Percentiles rank a stretch among this genome's conserved stretches.
Evolutionary conservation across 2,888 invertebrate species (phyloP).

Genomic region (Xestoiulus laeticollis): DNA sequence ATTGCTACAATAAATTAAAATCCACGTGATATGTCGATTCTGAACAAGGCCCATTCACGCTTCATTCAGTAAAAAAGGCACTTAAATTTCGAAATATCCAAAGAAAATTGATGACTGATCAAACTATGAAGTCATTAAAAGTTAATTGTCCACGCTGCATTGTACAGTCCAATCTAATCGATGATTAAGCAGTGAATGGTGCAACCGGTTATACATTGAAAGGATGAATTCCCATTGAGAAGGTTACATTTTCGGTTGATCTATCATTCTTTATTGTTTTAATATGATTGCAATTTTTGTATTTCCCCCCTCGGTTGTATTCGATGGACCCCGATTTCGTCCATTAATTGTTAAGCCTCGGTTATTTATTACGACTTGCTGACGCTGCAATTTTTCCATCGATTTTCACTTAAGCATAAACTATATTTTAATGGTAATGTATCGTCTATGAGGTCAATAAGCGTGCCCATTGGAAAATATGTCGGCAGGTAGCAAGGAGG

Average conservation of each 20-base stretch:
- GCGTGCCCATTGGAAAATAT: conserved; percentile 22
- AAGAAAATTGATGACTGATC: too few species aligned
- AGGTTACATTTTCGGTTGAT: neutral
- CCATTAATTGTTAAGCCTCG: conserved; percentile 25
- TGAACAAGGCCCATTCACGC: too few species aligned
- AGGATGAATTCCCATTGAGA: neutral
- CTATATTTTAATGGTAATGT: conserved; percentile 20
- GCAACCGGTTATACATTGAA: conserved; percentile 11
- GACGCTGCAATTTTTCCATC: conserved; percentile 3
- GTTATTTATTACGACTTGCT: neutral
- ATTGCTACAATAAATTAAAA: too few species aligned
- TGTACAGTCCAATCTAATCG: neutral
- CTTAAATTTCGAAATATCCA: too few species aligned
- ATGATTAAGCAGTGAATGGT: neutral
- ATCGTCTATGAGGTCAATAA: conserved; percentile 29
- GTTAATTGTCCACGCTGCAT: neutral
- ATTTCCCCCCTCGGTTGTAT: neutral
- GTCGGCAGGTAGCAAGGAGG: neutral
- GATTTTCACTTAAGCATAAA: conserved; percentile 21
- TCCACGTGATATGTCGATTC: too few species aligned
- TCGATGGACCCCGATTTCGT: neutral
- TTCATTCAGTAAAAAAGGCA: too few species aligned
- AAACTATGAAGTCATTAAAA: too few species aligned
- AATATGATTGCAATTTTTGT: conserved; percentile 21
- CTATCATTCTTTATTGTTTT: conserved; percentile 1